Evolutionary conservation across 2,797 vertebrate genomes (phyloP).

Genomic region (Sternotherus odoratus): DNA sequence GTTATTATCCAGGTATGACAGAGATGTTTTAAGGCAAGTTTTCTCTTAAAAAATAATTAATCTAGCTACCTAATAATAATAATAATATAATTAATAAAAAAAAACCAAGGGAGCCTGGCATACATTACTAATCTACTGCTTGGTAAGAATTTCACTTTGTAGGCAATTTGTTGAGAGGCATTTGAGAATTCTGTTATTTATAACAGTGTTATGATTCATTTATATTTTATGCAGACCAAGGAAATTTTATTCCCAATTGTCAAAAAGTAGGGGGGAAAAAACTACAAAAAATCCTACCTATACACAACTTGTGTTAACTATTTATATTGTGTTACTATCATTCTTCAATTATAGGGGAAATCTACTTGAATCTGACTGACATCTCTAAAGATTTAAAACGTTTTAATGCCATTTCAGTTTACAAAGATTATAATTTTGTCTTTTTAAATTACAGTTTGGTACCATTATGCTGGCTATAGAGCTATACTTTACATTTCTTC

Average conservation of each 20-base stretch:
- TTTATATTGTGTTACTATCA: background rate
- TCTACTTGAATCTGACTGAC: background rate
- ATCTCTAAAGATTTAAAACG: too few relatives aligned
- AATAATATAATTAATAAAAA: background rate
- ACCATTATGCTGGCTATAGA: background rate
- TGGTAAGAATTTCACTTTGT: slow-evolving; percentile 58
- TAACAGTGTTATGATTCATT: slow-evolving; percentile 63
- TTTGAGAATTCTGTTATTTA: slow-evolving; percentile 70
- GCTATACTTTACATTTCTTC: background rate
- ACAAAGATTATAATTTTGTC: rapidly evolving
- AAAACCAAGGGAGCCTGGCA: slow-evolving; percentile 19
- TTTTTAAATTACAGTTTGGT: background rate
- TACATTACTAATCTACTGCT: slow-evolving; percentile 58
- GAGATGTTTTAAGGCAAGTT: background rate
- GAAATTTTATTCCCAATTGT: slow-evolving; percentile 53
- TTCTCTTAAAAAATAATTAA: background rate
- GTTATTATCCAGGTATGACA: background rate
- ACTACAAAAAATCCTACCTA: slow-evolving; percentile 2
- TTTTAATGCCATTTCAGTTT: background rate
- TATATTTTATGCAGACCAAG: slow-evolving; percentile 69
- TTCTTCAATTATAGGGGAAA: slow-evolving; percentile 38
- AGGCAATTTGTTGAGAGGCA: slow-evolving; percentile 69
- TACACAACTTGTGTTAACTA: slow-evolving; percentile 7
- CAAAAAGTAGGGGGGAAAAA: slow-evolving; percentile 13
- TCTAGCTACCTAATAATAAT: background rate